Conservation (phyloP, 2,888 invertebrate species). For the Sminthurides aquaticus region DNA sequence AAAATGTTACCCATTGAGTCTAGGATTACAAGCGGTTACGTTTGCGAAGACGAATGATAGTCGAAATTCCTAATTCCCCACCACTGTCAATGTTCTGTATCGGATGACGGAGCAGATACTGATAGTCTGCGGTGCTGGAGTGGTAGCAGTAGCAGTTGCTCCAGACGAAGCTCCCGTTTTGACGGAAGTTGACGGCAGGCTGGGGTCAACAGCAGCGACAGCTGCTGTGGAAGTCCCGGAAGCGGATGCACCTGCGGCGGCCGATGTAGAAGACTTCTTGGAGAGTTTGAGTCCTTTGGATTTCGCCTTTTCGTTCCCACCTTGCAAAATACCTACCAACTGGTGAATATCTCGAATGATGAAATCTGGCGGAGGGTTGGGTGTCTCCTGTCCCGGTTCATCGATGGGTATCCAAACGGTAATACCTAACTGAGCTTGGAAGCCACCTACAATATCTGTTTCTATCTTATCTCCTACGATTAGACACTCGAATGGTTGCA, state of each 20-base stretch:
- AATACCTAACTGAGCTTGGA: constrained; percentile 65
- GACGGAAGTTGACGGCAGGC: constrained; percentile 24
- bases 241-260: constrained; percentile 18
- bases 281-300: constrained; percentile 33
- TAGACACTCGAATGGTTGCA: constrained; percentile 66
- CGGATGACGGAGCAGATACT: not conserved
- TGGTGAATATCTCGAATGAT: constrained; percentile 37
- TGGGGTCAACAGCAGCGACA: constrained; percentile 10
- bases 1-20: too few relatives aligned
- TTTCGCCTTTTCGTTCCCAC: constrained; percentile 39
- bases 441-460: constrained; percentile 77
- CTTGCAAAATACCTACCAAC: constrained; percentile 37
- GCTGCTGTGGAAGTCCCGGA: constrained; percentile 14
- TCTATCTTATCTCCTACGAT: constrained; percentile 85
- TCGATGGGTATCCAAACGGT: constrained; percentile 72
- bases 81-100: not conserved
- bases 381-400: constrained; percentile 47
- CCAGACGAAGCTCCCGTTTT: constrained; percentile 2
- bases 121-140: not conserved
- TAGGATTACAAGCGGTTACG: too few relatives aligned
- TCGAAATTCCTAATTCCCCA: not conserved
- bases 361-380: constrained; percentile 46
- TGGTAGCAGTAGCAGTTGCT: not conserved
- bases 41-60: too few relatives aligned
- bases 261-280: constrained; percentile 26